phyloP scores from a whole-genome alignment of 2,113 vertebrate species.

The Chaetura pelagica region DNA sequence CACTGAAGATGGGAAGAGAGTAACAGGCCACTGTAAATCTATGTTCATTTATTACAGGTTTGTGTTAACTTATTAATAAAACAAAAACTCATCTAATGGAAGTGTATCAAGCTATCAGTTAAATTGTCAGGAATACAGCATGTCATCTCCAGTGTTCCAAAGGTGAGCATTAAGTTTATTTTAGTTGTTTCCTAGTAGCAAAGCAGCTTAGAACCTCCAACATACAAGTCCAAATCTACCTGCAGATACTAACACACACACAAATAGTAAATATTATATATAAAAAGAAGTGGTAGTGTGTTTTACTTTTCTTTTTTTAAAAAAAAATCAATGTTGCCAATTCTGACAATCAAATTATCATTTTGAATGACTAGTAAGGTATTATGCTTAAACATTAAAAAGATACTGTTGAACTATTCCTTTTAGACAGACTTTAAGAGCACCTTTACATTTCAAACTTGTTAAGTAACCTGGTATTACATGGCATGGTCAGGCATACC shows the following conservation, averaged over 20 bases:
- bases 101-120: background rate
- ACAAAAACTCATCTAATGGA: background rate
- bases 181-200: background rate
- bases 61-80: conserved; percentile 27
- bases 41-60: background rate
- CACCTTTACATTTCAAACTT: background rate
- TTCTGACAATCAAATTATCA: background rate
- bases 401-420: background rate
- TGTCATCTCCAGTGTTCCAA: background rate
- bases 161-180: background rate
- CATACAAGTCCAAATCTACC: background rate
- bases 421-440: background rate
- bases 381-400: background rate
- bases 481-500: background rate
- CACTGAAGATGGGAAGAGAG: background rate
- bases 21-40: background rate
- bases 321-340: background rate
- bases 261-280: background rate
- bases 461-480: background rate
- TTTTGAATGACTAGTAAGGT: background rate
- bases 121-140: background rate
- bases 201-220: background rate
- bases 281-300: background rate
- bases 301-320: background rate
- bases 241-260: background rate